A percentile compares a stretch with the other conserved stretches of the same genome.
These are phyloP conservation scores for Plumapathes pennacea DNA, from an alignment of 92 coral and sea anemone species.

Conservation along the genomic window DNA sequence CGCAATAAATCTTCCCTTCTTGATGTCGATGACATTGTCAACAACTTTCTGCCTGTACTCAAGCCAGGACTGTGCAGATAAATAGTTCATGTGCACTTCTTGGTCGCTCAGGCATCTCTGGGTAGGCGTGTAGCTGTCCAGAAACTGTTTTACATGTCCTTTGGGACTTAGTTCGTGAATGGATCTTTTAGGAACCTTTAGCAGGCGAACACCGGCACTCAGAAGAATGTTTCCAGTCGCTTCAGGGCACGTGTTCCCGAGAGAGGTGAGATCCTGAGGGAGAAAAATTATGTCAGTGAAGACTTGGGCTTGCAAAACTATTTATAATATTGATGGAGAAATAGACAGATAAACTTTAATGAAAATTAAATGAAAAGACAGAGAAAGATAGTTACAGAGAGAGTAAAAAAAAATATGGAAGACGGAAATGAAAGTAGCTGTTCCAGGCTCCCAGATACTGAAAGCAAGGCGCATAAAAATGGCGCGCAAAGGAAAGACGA, in stretches of 20 bases:
- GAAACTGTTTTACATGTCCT: conserved; percentile 55
- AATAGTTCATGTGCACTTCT: conserved; percentile 52
- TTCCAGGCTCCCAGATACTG: too few relatives aligned
- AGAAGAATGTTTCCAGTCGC: conserved; percentile 65
- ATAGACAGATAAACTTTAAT: too few relatives aligned
- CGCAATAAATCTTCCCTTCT: conserved; percentile 32
- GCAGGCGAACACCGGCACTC: conserved; percentile 79
- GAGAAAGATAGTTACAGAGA: too few relatives aligned
- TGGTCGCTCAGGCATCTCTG: conserved; percentile 53
- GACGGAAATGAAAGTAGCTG: too few relatives aligned
- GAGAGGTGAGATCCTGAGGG: conserved; percentile 52
- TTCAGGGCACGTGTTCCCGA: background rate
- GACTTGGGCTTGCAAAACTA: too few relatives aligned
- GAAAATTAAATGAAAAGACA: too few relatives aligned
- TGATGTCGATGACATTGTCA: conserved; percentile 58
- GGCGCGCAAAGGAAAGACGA: too few relatives aligned
- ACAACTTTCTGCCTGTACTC: conserved; percentile 75
- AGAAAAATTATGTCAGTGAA: background rate
- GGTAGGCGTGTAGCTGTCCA: conserved; percentile 24
- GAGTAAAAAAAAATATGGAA: too few relatives aligned
- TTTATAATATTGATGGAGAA: too few relatives aligned
- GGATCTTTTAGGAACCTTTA: conserved; percentile 69
- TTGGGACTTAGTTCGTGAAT: conserved; percentile 51
- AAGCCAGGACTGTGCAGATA: conserved; percentile 69
- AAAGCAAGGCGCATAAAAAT: too few relatives aligned